Conservation (phyloP, 30 jellyfish, hydroid and myxozoan genomes). For the Aurelia sp. region DNA sequence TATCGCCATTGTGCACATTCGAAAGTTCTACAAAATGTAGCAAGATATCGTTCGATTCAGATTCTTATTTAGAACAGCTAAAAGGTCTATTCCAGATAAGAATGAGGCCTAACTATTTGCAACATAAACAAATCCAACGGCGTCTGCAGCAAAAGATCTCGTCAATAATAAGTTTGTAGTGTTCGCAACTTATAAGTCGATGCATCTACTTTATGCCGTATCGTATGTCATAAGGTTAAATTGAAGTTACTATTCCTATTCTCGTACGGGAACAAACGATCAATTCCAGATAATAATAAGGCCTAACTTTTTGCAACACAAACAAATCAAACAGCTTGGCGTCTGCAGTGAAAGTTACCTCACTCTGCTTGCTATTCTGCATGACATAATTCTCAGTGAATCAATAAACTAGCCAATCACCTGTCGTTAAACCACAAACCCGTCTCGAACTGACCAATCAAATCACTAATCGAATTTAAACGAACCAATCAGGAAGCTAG, state of each 20-base stretch:
- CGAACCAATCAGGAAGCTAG: conserved; percentile 34
- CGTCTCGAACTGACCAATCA: conserved; percentile 61
- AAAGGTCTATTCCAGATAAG: no score
- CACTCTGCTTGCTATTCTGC: conserved; percentile 36
- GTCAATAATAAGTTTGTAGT: no score
- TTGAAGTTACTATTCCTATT: neutral
- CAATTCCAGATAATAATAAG: no score
- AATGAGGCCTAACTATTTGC: no score
- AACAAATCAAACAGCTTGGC: neutral
- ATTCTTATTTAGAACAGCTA: no score
- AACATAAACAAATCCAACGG: neutral
- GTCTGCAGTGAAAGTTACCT: conserved; percentile 42
- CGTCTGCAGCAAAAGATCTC: neutral
- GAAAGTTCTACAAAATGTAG: no score
- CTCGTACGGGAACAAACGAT: neutral
- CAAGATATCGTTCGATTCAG: no score
- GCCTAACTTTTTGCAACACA: neutral
- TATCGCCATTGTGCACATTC: no score
- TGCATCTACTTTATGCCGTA: no score
- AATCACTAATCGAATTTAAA: neutral
- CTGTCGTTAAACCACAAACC: conserved; percentile 33
- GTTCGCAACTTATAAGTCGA: no score
- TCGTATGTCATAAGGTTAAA: no score
- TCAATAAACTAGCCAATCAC: conserved; percentile 40
- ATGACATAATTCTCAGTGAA: conserved; percentile 53